Percentiles rank a stretch among this genome's conserved stretches.
Conservation (phyloP, 2,113 vertebrate genomes). For the Zosterops lateralis region DNA sequence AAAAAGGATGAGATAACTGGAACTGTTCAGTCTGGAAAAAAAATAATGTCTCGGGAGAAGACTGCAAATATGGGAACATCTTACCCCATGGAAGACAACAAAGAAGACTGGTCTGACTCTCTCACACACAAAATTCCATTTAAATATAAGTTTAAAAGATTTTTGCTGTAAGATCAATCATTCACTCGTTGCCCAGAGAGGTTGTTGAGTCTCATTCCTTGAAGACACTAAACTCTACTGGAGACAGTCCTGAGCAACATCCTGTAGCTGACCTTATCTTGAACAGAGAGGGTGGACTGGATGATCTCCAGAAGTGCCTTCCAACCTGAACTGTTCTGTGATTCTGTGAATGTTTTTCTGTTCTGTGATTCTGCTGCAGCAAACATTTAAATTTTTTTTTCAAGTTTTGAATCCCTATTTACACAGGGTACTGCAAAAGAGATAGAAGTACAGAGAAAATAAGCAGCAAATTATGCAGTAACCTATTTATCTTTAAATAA, state of each 20-base stretch:
- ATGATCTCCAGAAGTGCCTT: background rate
- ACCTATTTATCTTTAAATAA: background rate
- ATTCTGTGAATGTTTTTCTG: background rate
- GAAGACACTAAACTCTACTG: background rate
- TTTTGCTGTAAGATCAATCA: background rate
- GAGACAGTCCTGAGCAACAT: background rate
- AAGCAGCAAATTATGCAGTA: background rate
- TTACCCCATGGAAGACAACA: background rate
- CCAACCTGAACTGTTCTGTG: background rate
- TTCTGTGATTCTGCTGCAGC: background rate
- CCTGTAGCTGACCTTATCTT: background rate
- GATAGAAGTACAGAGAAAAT: background rate
- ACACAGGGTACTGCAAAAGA: background rate
- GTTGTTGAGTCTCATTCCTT: background rate
- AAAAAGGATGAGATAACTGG: background rate
- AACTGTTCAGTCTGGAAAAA: background rate
- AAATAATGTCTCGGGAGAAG: background rate
- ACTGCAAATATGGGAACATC: background rate
- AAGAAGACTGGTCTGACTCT: background rate
- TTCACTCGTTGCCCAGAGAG: background rate
- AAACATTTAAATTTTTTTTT: background rate
- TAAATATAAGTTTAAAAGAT: background rate
- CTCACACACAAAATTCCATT: background rate
- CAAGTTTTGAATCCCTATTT: background rate
- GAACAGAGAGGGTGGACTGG: background rate